phyloP scores from a whole-genome alignment of 2,888 invertebrate species.

The Cheilosia scutellata region DNA sequence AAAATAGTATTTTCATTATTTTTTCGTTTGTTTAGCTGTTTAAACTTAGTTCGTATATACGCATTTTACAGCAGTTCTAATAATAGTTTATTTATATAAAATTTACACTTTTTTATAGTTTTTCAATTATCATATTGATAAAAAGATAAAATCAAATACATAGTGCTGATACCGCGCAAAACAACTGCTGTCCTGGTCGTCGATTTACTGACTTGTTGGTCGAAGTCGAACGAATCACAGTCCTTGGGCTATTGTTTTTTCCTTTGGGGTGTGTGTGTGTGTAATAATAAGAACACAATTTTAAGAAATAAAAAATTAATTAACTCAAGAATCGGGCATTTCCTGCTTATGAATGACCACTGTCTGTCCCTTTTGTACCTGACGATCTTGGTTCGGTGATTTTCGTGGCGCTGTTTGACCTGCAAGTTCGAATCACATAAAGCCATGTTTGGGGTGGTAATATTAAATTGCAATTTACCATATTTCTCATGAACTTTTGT shows the following conservation, averaged over 20 bases:
- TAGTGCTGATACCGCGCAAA: slow-evolving; percentile 7
- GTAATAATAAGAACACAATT: slow-evolving; percentile 50
- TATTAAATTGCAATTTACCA: slow-evolving; percentile 84
- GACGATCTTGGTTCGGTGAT: slow-evolving; percentile 79
- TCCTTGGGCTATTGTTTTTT: slow-evolving; percentile 35
- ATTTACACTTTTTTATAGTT: slow-evolving; percentile 58
- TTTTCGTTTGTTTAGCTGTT: too few species aligned
- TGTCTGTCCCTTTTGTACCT: slow-evolving; percentile 77
- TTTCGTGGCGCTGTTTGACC: slow-evolving; percentile 85
- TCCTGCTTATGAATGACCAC: slow-evolving; percentile 83
- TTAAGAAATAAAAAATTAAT: too few species aligned
- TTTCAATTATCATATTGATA: slow-evolving; percentile 14
- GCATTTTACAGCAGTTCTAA: slow-evolving; percentile 22
- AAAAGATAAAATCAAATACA: slow-evolving; percentile 8
- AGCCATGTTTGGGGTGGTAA: too few species aligned
- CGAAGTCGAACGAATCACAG: slow-evolving; percentile 65
- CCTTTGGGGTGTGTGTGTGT: slow-evolving; percentile 17
- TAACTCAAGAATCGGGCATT: too few species aligned
- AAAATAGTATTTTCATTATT: too few species aligned
- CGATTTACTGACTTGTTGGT: slow-evolving; percentile 49
- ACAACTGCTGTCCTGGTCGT: slow-evolving; percentile 13
- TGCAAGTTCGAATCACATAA: slow-evolving; percentile 47
- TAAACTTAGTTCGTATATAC: slow-evolving; percentile 35
- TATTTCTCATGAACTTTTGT: slow-evolving; percentile 95
- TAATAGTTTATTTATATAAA: slow-evolving; percentile 53